A percentile compares a stretch with the other conserved stretches of the same genome.
phyloP scores from a whole-genome alignment of 1,140 invertebrate species.

The Temnothorax nylanderi region DNA sequence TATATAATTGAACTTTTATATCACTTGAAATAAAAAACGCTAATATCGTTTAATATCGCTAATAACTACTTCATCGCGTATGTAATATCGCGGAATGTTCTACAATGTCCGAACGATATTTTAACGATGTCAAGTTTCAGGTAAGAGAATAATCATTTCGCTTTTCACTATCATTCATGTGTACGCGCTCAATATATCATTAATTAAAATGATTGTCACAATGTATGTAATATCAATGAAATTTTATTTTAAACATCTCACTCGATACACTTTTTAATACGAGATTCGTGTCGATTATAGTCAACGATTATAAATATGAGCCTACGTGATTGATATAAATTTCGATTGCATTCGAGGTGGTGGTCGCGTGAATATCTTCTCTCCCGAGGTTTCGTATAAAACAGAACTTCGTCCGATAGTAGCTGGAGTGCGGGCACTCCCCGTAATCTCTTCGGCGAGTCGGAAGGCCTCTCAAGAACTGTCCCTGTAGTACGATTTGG shows the following conservation, averaged over 20 bases:
- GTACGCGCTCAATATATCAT: neutral
- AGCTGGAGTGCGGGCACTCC: neutral
- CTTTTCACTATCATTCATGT: neutral
- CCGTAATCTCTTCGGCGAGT: slow-evolving; percentile 30
- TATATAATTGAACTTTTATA: neutral
- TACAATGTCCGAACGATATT: neutral
- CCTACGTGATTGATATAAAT: slow-evolving; percentile 6
- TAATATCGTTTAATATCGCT: neutral
- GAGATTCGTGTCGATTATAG: neutral
- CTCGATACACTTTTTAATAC: neutral
- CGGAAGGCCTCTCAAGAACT: slow-evolving; percentile 11
- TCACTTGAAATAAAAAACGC: neutral
- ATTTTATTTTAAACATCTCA: neutral
- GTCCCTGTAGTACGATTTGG: slow-evolving; percentile 51
- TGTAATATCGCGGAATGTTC: neutral
- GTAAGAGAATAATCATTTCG: neutral
- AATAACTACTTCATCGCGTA: neutral
- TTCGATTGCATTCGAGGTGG: neutral
- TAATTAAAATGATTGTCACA: neutral
- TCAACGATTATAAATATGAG: neutral
- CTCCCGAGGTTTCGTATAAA: neutral
- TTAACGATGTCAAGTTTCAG: neutral
- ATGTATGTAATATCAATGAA: neutral
- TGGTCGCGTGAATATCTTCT: neutral
- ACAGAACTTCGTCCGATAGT: neutral